Evolutionary conservation across 2,888 invertebrate species (phyloP).

Genomic region (Thymelicus lineola): DNA sequence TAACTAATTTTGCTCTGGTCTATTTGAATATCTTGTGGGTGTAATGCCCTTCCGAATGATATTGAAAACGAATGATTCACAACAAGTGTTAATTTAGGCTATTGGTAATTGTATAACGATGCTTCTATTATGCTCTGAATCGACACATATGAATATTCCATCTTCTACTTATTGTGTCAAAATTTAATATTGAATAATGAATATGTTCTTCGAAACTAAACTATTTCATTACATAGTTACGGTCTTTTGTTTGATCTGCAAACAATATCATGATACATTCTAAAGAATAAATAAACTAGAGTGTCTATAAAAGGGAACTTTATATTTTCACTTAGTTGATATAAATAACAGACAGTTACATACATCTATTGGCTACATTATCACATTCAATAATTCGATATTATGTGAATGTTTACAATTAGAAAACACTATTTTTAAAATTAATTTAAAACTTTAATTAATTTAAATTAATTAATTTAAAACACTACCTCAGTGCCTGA

Average conservation of each 20-base stretch:
- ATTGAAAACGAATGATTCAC: constrained; percentile 23
- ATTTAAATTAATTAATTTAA: too few relatives aligned
- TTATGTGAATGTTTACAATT: too few relatives aligned
- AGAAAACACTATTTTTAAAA: too few relatives aligned
- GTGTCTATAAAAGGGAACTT: too few relatives aligned
- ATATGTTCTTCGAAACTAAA: not conserved
- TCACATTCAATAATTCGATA: too few relatives aligned
- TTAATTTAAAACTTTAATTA: too few relatives aligned
- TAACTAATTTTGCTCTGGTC: constrained; percentile 19
- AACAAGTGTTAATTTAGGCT: not conserved
- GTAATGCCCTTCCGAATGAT: constrained; percentile 25
- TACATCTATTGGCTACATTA: too few relatives aligned
- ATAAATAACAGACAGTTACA: too few relatives aligned
- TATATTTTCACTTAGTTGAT: too few relatives aligned
- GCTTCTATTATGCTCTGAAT: not conserved
- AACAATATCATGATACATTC: too few relatives aligned
- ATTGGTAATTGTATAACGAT: not conserved
- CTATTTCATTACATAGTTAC: not conserved
- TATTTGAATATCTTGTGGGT: constrained; percentile 37
- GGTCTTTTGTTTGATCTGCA: not conserved
- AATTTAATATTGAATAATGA: not conserved
- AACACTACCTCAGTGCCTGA: too few relatives aligned
- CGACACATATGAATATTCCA: not conserved
- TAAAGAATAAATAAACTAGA: too few relatives aligned
- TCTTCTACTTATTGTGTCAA: not conserved